Base-by-base conservation (phyloP, 2,888 invertebrate species). In the Stenchaetothrips biformis region DNA sequence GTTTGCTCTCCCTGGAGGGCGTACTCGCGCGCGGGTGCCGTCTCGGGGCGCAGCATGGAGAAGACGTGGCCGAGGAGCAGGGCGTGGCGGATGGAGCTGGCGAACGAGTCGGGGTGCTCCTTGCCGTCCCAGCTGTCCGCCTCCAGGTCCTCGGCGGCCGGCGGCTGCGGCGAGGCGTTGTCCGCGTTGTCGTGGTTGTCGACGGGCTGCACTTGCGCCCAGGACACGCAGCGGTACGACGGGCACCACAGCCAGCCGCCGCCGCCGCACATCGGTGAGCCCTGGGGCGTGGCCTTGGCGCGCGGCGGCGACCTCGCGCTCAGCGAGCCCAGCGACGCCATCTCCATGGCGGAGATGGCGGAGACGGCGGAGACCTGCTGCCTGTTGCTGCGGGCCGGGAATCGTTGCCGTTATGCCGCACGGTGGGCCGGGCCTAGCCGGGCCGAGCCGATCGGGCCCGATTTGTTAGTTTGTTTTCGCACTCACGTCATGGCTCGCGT, bases 61-160 rank as follows among this genome's bases (percentile, higher is more conserved):
- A 67, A 67, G 67, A n/a, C n/a, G 67, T 67, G 21, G n/a, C 67
- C 67, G 67, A 67, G n/a, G 67, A 67, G 3, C 6, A 67, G 67
- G 21, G 67, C 67, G 67, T 67, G 67, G 7, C 67, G 21, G n/a
- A 67, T 67, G 67, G 67, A 21, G 67, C 67, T 21, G 21, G 67
- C 9, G 67, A 67, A 67, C 21, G 67, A 67, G 67, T 67, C 67
- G 21, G 67, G 67, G 67, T 67, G 67, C 21, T 21, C 67, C 21
- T 9, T 21, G 53, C 8, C 53, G 53, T 9, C 21, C 21, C 67
- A 67, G 67, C 67, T 21, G 21, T 21, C 67, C 21, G 21, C 67
- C 21, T 16, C 53, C 2, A 53, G 53, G n/a, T n/a, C n/a, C n/a
- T n/a, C n/a, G n/a, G n/a, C n/a, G n/a, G n/a, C n/a, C n/a, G n/a